Evolutionary conservation across 2,797 vertebrate species (phyloP).

Genomic region (Eurystomus glaucurus): DNA sequence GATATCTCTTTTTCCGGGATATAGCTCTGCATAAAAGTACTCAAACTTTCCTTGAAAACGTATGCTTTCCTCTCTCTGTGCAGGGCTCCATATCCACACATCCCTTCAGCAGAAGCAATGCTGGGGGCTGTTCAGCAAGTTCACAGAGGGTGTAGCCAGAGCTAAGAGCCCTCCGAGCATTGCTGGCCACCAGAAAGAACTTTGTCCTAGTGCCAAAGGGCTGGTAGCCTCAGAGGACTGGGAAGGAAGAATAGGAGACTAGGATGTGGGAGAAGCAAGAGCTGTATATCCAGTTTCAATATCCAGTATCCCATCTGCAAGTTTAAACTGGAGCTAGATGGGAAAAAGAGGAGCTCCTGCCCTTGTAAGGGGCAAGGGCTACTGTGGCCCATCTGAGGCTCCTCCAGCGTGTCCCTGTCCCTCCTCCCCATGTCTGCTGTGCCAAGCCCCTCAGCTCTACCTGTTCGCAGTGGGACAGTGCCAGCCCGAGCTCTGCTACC

Average conservation of each 20-base stretch:
- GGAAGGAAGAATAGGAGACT: not conserved
- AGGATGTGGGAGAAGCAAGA: not conserved
- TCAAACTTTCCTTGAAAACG: not conserved
- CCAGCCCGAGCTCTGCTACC: not conserved
- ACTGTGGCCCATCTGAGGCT: not conserved
- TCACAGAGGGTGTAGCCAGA: not conserved
- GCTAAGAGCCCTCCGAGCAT: rapidly evolving
- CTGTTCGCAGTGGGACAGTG: not conserved
- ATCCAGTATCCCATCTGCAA: not conserved
- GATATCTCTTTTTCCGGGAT: not conserved
- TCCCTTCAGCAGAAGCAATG: not conserved
- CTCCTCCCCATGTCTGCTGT: too few relatives aligned
- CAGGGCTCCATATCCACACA: too few relatives aligned
- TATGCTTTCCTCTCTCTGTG: not conserved
- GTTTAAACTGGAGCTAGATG: too few relatives aligned
- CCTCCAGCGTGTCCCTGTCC: rapidly evolving
- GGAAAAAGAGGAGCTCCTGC: not conserved
- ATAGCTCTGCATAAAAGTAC: not conserved
- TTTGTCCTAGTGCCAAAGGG: not conserved
- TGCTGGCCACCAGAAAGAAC: not conserved
- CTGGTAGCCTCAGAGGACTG: not conserved
- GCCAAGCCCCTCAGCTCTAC: not conserved
- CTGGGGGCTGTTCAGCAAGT: not conserved
- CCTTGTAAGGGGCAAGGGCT: not conserved
- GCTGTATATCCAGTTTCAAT: rapidly evolving